Conservation (phyloP, 2,797 vertebrate genomes). For the Emys orbicularis region DNA sequence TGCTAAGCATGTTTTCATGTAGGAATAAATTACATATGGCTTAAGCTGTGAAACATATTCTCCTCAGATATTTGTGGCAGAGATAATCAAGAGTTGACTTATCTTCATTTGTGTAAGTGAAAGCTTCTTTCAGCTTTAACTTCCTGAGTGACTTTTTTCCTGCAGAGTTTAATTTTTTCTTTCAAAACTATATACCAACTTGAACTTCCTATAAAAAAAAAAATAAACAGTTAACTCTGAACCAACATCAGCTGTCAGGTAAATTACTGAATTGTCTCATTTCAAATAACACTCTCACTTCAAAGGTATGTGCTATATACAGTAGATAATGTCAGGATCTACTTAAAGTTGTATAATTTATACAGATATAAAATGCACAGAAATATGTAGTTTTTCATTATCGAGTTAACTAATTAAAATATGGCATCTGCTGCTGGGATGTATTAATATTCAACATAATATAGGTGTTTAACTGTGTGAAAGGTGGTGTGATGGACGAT, state of each 20-base stretch:
- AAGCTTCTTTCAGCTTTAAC: background rate
- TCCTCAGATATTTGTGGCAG: background rate
- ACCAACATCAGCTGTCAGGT: background rate
- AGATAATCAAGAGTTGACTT: background rate
- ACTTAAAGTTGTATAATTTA: background rate
- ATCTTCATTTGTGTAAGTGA: background rate
- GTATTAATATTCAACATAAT: background rate
- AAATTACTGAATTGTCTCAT: conserved; percentile 11
- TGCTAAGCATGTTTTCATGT: background rate
- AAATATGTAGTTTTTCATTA: background rate
- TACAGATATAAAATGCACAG: background rate
- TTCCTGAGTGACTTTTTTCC: background rate
- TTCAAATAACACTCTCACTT: background rate
- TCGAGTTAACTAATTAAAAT: background rate
- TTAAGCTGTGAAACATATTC: background rate
- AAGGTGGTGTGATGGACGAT: no score
- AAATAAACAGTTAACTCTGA: background rate
- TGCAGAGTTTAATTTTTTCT: background rate
- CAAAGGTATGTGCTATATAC: background rate
- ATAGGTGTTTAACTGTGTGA: background rate
- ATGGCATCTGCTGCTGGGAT: background rate
- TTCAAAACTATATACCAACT: rapidly evolving
- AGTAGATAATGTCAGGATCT: background rate
- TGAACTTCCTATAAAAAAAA: background rate
- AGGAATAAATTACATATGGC: background rate